Base-by-base conservation (phyloP, 2,797 vertebrate genomes). In the Discoglossus pictus region DNA sequence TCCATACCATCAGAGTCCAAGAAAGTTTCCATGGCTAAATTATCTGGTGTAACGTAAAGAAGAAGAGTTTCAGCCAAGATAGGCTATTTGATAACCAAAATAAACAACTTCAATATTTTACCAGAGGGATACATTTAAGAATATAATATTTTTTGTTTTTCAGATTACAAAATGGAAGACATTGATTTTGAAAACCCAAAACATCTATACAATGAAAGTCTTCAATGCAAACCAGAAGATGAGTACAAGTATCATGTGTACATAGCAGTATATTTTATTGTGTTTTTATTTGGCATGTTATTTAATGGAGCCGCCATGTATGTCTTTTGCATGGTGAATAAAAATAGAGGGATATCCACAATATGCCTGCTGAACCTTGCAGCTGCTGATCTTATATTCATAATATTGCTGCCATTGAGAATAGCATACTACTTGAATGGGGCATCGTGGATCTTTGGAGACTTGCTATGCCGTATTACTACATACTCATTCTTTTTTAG, bases 341-440 rank as follows among this genome's bases (percentile, higher is more conserved):
- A 72, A 63, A 63, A 68, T n/a, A 74, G 65, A 55, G 65, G 73
- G 1, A 20, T 40, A 16, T 65, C 67, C 15, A 68, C 68, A 1
- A 61, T 74, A n/a, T 76, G 61, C 27, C 54, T 76, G 39, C 52
- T 68, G 18, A 74, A 76, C n/a, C 58, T 72, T 8, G 50, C 59
- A 38, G 12, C 52, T 10, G 52, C 74, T 21, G 74, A 76, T 35
- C 60, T 76, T 16, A 6, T 67, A 4, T 76, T 70, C 15, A 24
- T 74, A 44, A 31, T 61, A 10, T 74, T 66, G 5, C 61, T 76
- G 23, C 74, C 74, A 11, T 35, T 74, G 16, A 67, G 56, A 53
- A 65, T 74, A 46, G 16, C 44, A 13, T 74, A 72, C 39, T 76
- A 55, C 12, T 36, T 20, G 4, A 72, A 51, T 11, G 17, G 16